phyloP scores from a whole-genome alignment of 2,797 vertebrate genomes.

The Heliangelus exortis region DNA sequence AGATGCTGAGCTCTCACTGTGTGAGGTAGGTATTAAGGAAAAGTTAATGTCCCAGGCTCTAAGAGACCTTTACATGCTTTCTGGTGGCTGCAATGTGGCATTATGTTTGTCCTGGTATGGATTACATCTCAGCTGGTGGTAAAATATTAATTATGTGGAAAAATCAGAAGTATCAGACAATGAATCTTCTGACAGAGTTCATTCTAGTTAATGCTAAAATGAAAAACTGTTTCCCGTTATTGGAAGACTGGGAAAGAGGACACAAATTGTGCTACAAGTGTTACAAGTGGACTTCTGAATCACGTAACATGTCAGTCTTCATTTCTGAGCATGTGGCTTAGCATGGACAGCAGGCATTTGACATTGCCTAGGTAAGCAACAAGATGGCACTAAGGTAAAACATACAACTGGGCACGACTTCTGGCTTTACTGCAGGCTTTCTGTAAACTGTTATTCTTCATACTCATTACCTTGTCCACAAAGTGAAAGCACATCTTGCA shows the following conservation, averaged over 20 bases:
- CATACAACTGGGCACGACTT: background rate
- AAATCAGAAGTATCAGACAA: background rate
- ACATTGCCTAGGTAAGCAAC: background rate
- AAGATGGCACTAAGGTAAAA: background rate
- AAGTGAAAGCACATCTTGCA: background rate
- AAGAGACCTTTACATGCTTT: background rate
- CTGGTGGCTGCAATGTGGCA: background rate
- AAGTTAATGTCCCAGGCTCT: background rate
- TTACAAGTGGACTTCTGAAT: background rate
- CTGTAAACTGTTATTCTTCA: background rate
- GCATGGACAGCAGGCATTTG: background rate
- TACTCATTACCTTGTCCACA: background rate
- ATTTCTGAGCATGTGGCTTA: background rate
- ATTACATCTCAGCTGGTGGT: background rate
- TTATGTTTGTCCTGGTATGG: background rate
- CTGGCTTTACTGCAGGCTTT: background rate
- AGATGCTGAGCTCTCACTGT: background rate
- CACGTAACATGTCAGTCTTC: background rate
- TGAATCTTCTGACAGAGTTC: background rate
- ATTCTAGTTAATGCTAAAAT: background rate
- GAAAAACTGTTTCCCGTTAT: background rate
- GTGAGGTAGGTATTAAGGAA: rapidly evolving
- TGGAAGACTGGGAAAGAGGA: background rate
- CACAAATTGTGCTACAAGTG: background rate
- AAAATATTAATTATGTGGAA: background rate